A percentile compares a stretch with the other conserved stretches of the same genome.
Evolutionary conservation across 2,797 vertebrate genomes (phyloP).

Genomic region (Mareca penelope): DNA sequence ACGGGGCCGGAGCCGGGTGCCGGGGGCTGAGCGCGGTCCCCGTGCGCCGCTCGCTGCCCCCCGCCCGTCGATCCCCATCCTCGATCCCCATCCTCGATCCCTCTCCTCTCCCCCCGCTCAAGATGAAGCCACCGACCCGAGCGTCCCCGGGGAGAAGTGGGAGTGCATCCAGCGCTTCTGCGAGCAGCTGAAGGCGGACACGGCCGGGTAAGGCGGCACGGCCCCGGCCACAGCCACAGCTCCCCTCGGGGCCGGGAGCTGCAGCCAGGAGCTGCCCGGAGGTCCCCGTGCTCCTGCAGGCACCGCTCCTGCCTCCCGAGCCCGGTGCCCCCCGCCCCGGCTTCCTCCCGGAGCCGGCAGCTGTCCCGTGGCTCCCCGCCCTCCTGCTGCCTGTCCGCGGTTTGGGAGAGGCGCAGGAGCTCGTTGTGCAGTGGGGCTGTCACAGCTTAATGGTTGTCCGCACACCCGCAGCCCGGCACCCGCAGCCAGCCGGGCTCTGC

Average conservation of each 20-base stretch:
- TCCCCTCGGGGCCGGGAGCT: no score
- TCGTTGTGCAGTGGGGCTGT: not conserved
- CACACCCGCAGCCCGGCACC: not conserved
- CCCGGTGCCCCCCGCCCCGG: no score
- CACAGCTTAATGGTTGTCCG: not conserved
- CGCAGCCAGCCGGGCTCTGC: not conserved
- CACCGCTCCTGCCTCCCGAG: no score
- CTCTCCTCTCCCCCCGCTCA: not conserved
- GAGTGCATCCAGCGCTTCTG: not conserved
- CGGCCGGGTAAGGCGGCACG: not conserved
- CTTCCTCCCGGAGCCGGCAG: not conserved
- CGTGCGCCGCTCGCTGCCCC: no score
- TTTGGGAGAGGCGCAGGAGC: not conserved
- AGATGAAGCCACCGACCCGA: not conserved
- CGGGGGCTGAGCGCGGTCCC: no score
- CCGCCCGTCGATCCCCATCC: not conserved
- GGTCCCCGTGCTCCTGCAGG: no score
- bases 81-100: not conserved
- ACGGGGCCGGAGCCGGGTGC: no score
- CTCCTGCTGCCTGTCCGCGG: not conserved
- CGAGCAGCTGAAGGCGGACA: not conserved
- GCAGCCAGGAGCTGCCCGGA: no score
- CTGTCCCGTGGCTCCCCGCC: not conserved
- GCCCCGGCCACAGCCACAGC: no score
- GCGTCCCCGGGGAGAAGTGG: not conserved